These are phyloP conservation scores for Oasisia sp. DNA, from an alignment of 2,888 invertebrate genomes.

Conservation along the genomic window DNA sequence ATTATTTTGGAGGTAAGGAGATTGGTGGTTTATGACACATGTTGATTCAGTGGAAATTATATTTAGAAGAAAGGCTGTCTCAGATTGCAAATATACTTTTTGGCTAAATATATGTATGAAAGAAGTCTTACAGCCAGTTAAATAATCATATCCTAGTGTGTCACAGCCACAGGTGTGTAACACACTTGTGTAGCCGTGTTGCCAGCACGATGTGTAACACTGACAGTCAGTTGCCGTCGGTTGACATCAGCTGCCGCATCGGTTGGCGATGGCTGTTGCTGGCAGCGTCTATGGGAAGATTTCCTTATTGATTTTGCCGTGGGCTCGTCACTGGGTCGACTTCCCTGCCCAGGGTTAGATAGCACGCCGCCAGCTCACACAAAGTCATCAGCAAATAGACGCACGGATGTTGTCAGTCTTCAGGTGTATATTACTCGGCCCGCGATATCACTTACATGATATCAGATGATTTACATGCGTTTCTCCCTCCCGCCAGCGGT, in stretches of 20 bases:
- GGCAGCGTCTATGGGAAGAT: background rate
- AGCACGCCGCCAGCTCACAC: background rate
- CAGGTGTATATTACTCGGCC: slow-evolving; percentile 3
- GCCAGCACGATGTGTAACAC: too few species aligned
- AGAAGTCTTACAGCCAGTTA: background rate
- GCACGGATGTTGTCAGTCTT: background rate
- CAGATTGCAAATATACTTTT: too few species aligned
- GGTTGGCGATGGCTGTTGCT: background rate
- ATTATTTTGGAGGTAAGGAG: too few species aligned
- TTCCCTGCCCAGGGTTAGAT: background rate
- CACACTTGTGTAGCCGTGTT: background rate
- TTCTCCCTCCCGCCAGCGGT: background rate
- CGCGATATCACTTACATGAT: background rate
- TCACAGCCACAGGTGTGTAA: background rate
- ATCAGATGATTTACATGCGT: background rate
- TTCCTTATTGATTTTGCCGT: background rate
- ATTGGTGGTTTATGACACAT: too few species aligned
- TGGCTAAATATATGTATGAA: background rate
- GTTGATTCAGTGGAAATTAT: too few species aligned
- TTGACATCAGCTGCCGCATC: background rate
- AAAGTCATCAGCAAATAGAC: background rate
- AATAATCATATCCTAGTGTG: background rate
- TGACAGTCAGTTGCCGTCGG: too few species aligned
- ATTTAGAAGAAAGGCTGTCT: too few species aligned
- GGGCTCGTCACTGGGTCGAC: background rate